Base-by-base conservation (phyloP, 2,113 vertebrate species). In the Speoplatyrhinus poulsoni region DNA sequence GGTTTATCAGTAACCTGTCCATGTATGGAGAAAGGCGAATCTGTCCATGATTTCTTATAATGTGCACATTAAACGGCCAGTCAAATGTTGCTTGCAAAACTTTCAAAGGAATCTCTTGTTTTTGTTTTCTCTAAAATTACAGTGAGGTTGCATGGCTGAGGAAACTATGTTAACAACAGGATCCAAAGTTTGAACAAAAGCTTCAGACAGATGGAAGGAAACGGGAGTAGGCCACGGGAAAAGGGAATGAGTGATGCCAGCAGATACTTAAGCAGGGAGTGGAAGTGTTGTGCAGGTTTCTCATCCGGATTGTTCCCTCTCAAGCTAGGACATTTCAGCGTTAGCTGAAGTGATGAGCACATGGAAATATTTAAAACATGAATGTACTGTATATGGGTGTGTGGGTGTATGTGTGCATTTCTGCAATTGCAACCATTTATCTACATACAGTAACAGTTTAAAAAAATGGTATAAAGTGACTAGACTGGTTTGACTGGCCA, bases 1-100 rank as follows among this genome's bases (percentile, higher is more conserved):
- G 86, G 82, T 90, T 92, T 92, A 94, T 93, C 92, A 88, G 85
- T 89, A 90, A 89, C 83, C 58, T 56, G 62, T 79, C 88, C 92
- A 88, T 90, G 90, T 90, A 92, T 87, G 90, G 91, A 82, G 58
- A 53, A 73, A 77, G 88, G 89, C 69, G 90, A 94, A 91, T 91
- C 91, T 87, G 69, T 75, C 79, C 56, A 78, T 81, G 69, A 85
- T 73, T 77, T 88, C 88, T 89, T 82, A 68, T 79, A 84, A 75
- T 74, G 77, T 73, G 70, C 68, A 63, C 67, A 55, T 10, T 46
- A 12, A 81, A 76, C 79, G 83, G 50, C 82, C 73, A 65, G 75
- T 71, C 16, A 53, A 60, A 6, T 64, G 33, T 9, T 46, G 26
- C 17, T 78, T 80, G 72, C 59, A 26, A 53, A 65, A 76, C 73